Evolutionary conservation across 2,113 vertebrate species (phyloP), one percentile per base, ranked within the genome.

Genomic region (Cebidichthys violaceus): DNA sequence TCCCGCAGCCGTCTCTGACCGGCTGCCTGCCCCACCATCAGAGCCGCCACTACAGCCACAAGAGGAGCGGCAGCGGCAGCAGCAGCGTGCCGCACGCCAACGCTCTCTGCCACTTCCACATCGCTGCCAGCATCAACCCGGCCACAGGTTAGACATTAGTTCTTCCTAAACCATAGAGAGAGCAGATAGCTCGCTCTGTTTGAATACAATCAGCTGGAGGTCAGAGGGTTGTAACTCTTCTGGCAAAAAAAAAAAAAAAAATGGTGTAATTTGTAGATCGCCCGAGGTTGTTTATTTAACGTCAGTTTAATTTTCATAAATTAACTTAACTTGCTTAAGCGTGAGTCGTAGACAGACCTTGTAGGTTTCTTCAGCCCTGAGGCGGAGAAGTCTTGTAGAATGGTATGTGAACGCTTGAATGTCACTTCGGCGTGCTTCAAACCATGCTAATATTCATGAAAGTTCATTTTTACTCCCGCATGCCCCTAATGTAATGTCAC

Each of bases 81-180:
- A 95, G 81, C 54, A 79, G 84, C 20, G 79, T 90, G 70, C 90
- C 97, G 39, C 96, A 97, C 68, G 96, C 97, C 88, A 99, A 98
- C 76, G 96, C 97, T 33, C 98, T 99, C 70, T 98, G 98, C 91
- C 98, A 99, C 94, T 99, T 99, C 89, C 98, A 99, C 88, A 99
- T 99, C 62, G 97, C 98, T 79, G 98, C 98, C 89, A 99, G 98
- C 94, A 99, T 99, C 91, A 99, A 99, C 90, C 98, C 98, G 81
- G 97, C 97, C 61, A 99, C 98, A 90, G 90, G 93, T 93, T 9
- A 31, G 57, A 75, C 43, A 41, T 70, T 37, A 66, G 35, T 24
- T 47, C 47, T 67, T 67, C 18, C 11, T 11, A n/a, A 62, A 70
- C n/a, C 29, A 65, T 5, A 39, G 8, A 15, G 9, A 33, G 17